phyloP scores from a whole-genome alignment of 2,113 vertebrate genomes.

The Burhinus oedicnemus region DNA sequence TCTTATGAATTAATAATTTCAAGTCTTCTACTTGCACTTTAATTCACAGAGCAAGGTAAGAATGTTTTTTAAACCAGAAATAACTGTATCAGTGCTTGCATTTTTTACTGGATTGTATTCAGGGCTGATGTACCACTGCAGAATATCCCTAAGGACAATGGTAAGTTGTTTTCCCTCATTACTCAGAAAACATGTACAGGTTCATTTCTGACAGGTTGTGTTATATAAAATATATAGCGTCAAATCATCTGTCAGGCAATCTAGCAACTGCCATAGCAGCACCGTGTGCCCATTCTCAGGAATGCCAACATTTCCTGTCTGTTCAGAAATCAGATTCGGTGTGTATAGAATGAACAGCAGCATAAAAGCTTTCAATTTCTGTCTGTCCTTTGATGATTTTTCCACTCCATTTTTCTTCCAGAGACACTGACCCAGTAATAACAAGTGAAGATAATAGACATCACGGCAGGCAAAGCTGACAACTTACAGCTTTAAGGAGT shows the following conservation, averaged over 20 bases:
- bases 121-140: neutral
- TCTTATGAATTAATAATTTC: constrained; percentile 31
- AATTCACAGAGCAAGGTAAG: neutral
- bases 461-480: neutral
- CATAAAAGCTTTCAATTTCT: neutral
- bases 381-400: neutral
- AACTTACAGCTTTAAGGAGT: neutral
- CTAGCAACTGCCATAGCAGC: neutral
- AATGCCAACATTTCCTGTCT: neutral
- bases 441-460: constrained; percentile 20
- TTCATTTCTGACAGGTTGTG: neutral
- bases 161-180: neutral
- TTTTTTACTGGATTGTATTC: neutral
- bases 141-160: neutral
- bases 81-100: neutral
- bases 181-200: neutral
- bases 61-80: constrained; percentile 11
- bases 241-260: neutral
- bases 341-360: neutral
- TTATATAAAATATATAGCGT: neutral
- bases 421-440: neutral
- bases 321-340: neutral
- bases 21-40: neutral
- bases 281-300: neutral
- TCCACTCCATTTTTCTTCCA: neutral